These are phyloP conservation scores for Alethe castanea DNA, from an alignment of 2,113 vertebrate species.

Conservation along the genomic window DNA sequence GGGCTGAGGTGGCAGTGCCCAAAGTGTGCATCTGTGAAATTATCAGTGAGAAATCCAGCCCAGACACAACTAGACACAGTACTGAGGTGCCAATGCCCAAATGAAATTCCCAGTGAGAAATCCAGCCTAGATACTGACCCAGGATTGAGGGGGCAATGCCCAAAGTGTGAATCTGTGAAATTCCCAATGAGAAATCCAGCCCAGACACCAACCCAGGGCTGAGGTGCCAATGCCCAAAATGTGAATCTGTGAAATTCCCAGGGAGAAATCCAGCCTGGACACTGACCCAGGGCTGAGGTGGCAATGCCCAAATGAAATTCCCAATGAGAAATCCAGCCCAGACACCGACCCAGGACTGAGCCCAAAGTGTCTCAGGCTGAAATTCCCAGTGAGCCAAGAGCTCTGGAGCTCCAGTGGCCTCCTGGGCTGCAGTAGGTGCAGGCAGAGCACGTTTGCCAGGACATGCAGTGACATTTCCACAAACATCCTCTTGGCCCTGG, in stretches of 20 bases:
- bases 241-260: not conserved
- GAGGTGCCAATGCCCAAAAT: too few species aligned
- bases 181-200: not conserved
- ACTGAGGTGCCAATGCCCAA: too few species aligned
- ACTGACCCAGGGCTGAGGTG: too few species aligned
- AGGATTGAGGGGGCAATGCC: not conserved
- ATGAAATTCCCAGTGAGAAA: too few species aligned
- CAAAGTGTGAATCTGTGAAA: not conserved
- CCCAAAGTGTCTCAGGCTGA: not conserved
- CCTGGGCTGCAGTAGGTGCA: not conserved
- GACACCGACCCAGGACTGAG: not conserved
- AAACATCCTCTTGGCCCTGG: constrained; percentile 53
- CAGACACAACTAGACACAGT: not conserved
- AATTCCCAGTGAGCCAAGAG: not conserved
- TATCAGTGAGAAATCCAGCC: not conserved
- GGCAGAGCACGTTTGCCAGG: not conserved
- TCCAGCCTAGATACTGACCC: not conserved
- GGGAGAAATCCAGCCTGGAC: not conserved
- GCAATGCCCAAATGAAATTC: too few species aligned
- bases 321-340: not conserved
- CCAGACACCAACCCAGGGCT: too few species aligned
- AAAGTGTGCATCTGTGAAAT: too few species aligned
- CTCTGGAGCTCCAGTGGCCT: not conserved
- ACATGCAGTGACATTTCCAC: constrained; percentile 13
- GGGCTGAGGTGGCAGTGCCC: too few species aligned